Conservation (phyloP, 2,113 vertebrate species). For the Seriola quinqueradiata region DNA sequence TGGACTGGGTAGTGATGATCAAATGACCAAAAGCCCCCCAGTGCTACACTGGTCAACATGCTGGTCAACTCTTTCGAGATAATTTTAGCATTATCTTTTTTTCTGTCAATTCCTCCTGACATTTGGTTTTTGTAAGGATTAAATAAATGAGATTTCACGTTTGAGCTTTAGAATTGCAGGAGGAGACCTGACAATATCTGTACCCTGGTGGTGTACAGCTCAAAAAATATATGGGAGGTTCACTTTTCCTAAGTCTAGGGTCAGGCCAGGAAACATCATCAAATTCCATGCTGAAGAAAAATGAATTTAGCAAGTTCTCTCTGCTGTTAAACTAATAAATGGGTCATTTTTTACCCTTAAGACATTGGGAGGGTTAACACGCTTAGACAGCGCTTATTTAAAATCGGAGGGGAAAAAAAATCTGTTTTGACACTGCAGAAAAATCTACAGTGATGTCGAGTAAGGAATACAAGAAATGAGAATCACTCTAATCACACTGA, state of each 20-base stretch:
- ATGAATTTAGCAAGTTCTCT: neutral
- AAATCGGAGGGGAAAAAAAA: constrained; percentile 1
- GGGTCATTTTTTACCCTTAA: neutral
- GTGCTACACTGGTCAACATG: neutral
- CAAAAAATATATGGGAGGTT: neutral
- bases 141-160: neutral
- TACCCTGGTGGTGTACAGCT: neutral
- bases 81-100: neutral
- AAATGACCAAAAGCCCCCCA: constrained; percentile 14
- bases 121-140: neutral
- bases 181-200: neutral
- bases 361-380: constrained; percentile 13
- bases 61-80: neutral
- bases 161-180: neutral
- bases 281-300: neutral
- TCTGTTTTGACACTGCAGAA: constrained; percentile 2
- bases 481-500: neutral
- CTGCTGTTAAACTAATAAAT: constrained; percentile 22
- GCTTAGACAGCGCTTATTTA: constrained; percentile 26
- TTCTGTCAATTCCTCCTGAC: neutral
- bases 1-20: neutral
- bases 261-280: constrained; percentile 9
- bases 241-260: neutral
- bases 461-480: neutral
- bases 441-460: neutral